Evolutionary conservation across 2,888 invertebrate genomes (phyloP).

Genomic region (Artemia sinica): DNA sequence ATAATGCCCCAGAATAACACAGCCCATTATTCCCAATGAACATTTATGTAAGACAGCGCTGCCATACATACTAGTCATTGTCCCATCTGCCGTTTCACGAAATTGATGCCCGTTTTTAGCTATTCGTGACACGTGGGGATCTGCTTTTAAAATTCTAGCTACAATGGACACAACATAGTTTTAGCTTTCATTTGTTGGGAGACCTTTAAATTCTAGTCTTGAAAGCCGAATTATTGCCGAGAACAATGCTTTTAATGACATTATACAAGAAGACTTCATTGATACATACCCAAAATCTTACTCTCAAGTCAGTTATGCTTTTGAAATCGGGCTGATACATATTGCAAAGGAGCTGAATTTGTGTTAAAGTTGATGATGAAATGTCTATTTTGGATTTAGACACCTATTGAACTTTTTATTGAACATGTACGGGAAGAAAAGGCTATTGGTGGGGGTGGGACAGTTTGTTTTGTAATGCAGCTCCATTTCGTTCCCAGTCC

Average conservation of each 20-base stretch:
- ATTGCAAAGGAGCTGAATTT: slow-evolving; percentile 46
- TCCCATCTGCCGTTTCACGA: slow-evolving; percentile 55
- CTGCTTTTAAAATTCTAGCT: slow-evolving; percentile 30
- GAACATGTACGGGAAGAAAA: slow-evolving; percentile 22
- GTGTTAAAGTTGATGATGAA: slow-evolving; percentile 69
- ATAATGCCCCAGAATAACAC: slow-evolving; percentile 51
- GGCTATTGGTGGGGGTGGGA: slow-evolving; percentile 52
- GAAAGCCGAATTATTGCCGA: slow-evolving; percentile 48
- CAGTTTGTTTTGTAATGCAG: slow-evolving; percentile 56
- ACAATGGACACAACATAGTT: slow-evolving; percentile 28
- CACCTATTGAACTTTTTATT: slow-evolving; percentile 37
- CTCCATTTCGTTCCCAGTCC: slow-evolving; percentile 49
- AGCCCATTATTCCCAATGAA: slow-evolving; percentile 37
- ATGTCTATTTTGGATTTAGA: slow-evolving; percentile 65
- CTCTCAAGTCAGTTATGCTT: slow-evolving; percentile 65
- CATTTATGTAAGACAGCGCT: slow-evolving; percentile 26
- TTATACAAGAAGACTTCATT: slow-evolving; percentile 62
- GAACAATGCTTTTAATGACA: slow-evolving; percentile 47
- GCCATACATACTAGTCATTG: slow-evolving; percentile 49
- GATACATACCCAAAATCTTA: slow-evolving; percentile 74
- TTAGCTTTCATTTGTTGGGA: slow-evolving; percentile 44
- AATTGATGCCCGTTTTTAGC: slow-evolving; percentile 45
- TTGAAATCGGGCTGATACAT: slow-evolving; percentile 56
- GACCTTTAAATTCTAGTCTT: slow-evolving; percentile 39
- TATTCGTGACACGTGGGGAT: slow-evolving; percentile 52